A percentile compares a stretch with the other conserved stretches of the same genome.
Evolutionary conservation across 2,113 vertebrate genomes (phyloP).

Genomic region (Alligator mississippiensis): DNA sequence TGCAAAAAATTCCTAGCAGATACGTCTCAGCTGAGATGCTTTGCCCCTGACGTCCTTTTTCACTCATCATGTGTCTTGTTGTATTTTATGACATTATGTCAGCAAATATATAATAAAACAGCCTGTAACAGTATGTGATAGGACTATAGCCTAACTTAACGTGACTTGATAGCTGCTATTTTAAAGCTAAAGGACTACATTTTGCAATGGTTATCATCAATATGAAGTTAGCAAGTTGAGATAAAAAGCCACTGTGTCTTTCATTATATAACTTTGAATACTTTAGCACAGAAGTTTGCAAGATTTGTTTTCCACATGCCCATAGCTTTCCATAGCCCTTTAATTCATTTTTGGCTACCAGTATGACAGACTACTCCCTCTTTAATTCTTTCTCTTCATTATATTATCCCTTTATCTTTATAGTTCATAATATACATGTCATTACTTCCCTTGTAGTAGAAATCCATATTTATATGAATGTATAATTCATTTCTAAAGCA

Average conservation of each 20-base stretch:
- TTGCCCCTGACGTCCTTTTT: not conserved
- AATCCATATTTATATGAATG: not conserved
- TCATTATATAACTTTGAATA: not conserved
- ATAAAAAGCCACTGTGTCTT: not conserved
- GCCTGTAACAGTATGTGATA: not conserved
- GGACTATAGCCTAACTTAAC: not conserved
- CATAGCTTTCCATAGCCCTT: not conserved
- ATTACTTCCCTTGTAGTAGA: not conserved
- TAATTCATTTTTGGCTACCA: not conserved
- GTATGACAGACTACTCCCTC: not conserved
- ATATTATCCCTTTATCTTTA: not conserved
- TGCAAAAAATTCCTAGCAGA: not conserved
- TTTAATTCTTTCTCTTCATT: not conserved
- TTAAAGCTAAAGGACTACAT: not conserved
- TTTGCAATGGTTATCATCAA: not conserved
- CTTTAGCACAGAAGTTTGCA: not conserved
- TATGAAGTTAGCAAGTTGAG: not conserved
- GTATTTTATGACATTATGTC: not conserved
- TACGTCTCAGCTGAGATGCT: not conserved
- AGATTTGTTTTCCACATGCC: not conserved
- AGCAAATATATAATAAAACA: not conserved
- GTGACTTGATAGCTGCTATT: not conserved
- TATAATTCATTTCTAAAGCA: not conserved
- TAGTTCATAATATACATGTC: not conserved
- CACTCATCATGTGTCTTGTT: not conserved